Evolutionary conservation across 2,888 invertebrate species (phyloP).

Genomic region (Didymodactylos carnosus): DNA sequence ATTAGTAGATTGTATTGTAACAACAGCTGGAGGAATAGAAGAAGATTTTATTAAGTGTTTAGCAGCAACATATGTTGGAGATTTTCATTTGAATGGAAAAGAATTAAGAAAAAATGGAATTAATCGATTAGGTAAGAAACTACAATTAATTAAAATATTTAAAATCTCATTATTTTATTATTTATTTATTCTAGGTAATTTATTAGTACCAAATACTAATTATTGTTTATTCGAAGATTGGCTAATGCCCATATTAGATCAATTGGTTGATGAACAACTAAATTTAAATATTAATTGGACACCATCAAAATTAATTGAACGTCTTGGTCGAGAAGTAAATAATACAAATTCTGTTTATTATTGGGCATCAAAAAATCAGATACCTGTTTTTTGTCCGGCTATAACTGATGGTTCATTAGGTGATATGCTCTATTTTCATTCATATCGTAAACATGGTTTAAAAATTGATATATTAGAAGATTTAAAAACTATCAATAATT

Average conservation of each 20-base stretch:
- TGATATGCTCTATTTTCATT: constrained; percentile 98
- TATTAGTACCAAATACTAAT: constrained; percentile 89
- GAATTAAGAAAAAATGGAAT: constrained; percentile 60
- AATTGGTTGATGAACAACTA: constrained; percentile 69
- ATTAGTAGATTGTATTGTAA: constrained; percentile 63
- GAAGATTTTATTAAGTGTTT: constrained; percentile 97
- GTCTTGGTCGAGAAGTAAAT: constrained; percentile 71
- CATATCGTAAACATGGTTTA: constrained; percentile 64
- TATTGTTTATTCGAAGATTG: constrained; percentile 94
- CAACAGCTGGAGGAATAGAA: constrained; percentile 90
- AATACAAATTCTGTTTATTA: constrained; percentile 78
- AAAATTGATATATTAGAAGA: constrained; percentile 67
- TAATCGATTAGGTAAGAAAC: constrained; percentile 66
- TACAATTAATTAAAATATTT: too few relatives aligned
- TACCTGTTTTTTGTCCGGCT: constrained; percentile 90
- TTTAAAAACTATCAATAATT: constrained; percentile 52
- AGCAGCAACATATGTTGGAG: constrained; percentile 75
- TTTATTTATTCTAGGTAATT: constrained; percentile 84
- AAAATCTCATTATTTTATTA: constrained; percentile 89
- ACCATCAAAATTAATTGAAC: constrained; percentile 62
- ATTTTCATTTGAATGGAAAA: constrained; percentile 60
- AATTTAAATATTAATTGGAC: constrained; percentile 53
- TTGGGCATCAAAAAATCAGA: constrained; percentile 85
- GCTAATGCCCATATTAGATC: constrained; percentile 74
- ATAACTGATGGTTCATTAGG: constrained; percentile 84